Evolutionary conservation across 2,888 invertebrate species (phyloP).

Genomic region (Drosophila paracracens): DNA sequence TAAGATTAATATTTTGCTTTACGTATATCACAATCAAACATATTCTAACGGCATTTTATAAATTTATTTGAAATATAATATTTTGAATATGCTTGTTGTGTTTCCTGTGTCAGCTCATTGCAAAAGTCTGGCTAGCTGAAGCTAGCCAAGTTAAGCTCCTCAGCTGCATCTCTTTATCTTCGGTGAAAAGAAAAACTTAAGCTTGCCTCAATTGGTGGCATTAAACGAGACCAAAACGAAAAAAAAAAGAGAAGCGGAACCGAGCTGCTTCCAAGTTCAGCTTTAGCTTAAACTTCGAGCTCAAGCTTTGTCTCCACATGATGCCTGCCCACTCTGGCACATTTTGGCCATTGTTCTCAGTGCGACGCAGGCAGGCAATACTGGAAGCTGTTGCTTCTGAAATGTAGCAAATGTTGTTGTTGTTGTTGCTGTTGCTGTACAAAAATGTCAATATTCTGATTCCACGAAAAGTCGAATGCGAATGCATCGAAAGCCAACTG

Average conservation of each 20-base stretch:
- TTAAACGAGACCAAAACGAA: conserved; percentile 63
- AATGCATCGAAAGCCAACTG: conserved; percentile 56
- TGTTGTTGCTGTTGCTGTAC: conserved; percentile 31
- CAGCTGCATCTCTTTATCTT: conserved; percentile 51
- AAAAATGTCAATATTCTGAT: conserved; percentile 84
- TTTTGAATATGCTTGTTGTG: neutral
- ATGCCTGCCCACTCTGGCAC: conserved; percentile 78
- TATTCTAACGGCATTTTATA: neutral
- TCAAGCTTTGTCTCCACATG: conserved; percentile 66
- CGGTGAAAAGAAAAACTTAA: conserved; percentile 50
- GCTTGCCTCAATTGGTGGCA: conserved; percentile 83
- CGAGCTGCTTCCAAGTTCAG: conserved; percentile 53
- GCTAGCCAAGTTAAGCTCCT: conserved; percentile 1
- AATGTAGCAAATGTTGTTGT: conserved; percentile 62
- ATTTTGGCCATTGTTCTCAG: conserved; percentile 75
- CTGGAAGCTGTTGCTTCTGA: conserved; percentile 62
- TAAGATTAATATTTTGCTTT: neutral
- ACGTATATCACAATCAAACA: fast-evolving
- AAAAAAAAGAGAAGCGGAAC: conserved; percentile 23
- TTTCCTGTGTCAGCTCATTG: conserved; percentile 8
- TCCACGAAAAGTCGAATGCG: conserved; percentile 78
- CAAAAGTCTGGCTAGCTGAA: conserved; percentile 21
- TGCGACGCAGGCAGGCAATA: conserved; percentile 37
- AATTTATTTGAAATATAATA: neutral
- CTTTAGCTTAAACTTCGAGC: conserved; percentile 15